Conservation (phyloP, 2,797 vertebrate genomes). For the Tachyglossus aculeatus region DNA sequence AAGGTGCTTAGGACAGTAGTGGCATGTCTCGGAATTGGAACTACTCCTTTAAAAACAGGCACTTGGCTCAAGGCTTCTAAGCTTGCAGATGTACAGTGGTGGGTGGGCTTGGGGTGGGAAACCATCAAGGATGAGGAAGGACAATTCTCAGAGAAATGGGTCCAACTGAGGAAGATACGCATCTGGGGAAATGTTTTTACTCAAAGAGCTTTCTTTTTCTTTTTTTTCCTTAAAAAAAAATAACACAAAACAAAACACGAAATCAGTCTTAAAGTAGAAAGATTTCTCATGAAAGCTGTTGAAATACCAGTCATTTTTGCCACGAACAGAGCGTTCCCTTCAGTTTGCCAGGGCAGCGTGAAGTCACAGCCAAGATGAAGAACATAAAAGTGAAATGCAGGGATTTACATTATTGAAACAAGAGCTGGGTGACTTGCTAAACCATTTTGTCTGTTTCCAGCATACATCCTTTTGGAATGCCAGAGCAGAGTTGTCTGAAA, state of each 20-base stretch:
- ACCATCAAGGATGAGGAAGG: not conserved
- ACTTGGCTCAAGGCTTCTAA: not conserved
- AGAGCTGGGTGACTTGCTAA: not conserved
- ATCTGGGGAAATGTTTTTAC: constrained; percentile 5
- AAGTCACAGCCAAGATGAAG: constrained; percentile 10
- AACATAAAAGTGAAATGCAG: not conserved
- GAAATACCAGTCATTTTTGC: constrained; percentile 10
- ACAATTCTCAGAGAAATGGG: not conserved
- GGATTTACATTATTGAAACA: constrained; percentile 18
- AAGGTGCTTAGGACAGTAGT: not conserved
- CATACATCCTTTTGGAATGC: not conserved
- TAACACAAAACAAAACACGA: too few species aligned
- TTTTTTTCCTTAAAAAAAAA: too few species aligned
- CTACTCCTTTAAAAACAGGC: not conserved
- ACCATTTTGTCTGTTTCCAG: constrained; percentile 7
- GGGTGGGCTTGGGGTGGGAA: not conserved
- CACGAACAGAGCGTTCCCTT: constrained; percentile 19
- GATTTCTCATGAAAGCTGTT: constrained; percentile 29
- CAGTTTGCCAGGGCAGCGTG: not conserved
- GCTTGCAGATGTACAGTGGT: not conserved
- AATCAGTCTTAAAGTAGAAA: constrained; percentile 15
- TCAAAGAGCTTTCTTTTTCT: constrained; percentile 13
- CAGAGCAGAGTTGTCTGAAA: not conserved
- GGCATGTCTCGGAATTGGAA: constrained; percentile 3
- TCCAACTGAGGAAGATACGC: not conserved